Base-by-base conservation (phyloP, 2,113 vertebrate genomes). In the Scomber japonicus region DNA sequence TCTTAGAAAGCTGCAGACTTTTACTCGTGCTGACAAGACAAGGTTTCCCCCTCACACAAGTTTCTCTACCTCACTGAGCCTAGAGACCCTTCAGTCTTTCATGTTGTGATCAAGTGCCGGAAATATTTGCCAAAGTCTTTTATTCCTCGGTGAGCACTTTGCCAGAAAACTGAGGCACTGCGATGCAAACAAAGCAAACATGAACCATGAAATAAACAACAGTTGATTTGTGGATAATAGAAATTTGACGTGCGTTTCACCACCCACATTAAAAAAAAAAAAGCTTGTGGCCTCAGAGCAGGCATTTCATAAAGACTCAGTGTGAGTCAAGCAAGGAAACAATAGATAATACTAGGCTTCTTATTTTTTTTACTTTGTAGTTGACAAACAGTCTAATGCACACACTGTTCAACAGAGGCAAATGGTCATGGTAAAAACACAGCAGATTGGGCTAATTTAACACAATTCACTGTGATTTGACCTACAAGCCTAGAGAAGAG, bases 11-110 rank as follows among this genome's bases (percentile, higher is more conserved):
- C 88, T 85, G 80, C 81, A 81, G 74, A 82, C 72, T 89, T 79
- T 78, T 72, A 87, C 83, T 61, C 49, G 81, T 88, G 89, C 88
- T 91, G 91, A 93, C 92, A 91, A 85, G 85, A 90, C 90, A 91
- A 86, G 81, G 79, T 83, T 82, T 62, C 69, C 56, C 40, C 59
- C 72, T 74, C 72, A 61, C 65, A 75, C 73, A 46, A 27, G 51
- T 83, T 74, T 51, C 75, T 75, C 49, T 64, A 80, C 74, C 68
- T 80, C 74, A 31, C 59, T 11, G 56, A 80, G 74, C 63, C 63
- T 5, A 46, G 46, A 85, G 66, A 86, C 27, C 65, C 78, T 75
- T 78, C 62, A 71, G 67, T 83, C 88, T 78, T 55, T 66, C 65
- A 57, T 77, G 50, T 62, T 31, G 78, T 45, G 72, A 86, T 88